These are phyloP conservation scores for Meteorus sp. DNA, from an alignment of 1,140 invertebrate genomes.

Conservation along the genomic window DNA sequence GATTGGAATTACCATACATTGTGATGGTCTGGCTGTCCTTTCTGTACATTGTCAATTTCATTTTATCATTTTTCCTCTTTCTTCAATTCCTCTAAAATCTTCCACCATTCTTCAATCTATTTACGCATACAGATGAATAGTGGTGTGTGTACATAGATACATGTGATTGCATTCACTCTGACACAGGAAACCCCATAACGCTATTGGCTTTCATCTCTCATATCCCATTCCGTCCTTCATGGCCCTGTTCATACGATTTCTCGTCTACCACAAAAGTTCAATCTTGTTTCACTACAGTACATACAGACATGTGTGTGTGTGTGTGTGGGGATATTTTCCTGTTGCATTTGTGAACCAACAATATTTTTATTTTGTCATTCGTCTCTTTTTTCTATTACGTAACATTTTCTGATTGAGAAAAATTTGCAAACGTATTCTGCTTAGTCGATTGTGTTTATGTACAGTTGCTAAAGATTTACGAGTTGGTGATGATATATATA, in stretches of 20 bases:
- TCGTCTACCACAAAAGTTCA: slow-evolving; percentile 45
- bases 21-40: slow-evolving; percentile 33
- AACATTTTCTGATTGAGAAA: slow-evolving; percentile 15
- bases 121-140: too few species aligned
- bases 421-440: background rate
- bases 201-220: slow-evolving; percentile 34
- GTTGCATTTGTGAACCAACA: slow-evolving; percentile 20
- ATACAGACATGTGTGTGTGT: too few species aligned
- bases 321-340: too few species aligned
- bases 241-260: slow-evolving; percentile 43
- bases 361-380: slow-evolving; percentile 6
- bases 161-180: slow-evolving; percentile 15
- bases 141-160: too few species aligned
- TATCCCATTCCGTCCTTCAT: slow-evolving; percentile 35
- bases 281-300: slow-evolving; percentile 44
- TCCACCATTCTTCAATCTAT: background rate
- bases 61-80: slow-evolving; percentile 13
- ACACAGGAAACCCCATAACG: slow-evolving; percentile 12
- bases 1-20: slow-evolving; percentile 55
- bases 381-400: slow-evolving; percentile 10
- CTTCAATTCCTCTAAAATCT: slow-evolving; percentile 15
- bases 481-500: too few species aligned
- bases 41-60: slow-evolving; percentile 45
- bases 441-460: too few species aligned
- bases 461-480: too few species aligned